Conservation (phyloP, 2,113 vertebrate genomes). For the Apistogramma diplotaenia region DNA sequence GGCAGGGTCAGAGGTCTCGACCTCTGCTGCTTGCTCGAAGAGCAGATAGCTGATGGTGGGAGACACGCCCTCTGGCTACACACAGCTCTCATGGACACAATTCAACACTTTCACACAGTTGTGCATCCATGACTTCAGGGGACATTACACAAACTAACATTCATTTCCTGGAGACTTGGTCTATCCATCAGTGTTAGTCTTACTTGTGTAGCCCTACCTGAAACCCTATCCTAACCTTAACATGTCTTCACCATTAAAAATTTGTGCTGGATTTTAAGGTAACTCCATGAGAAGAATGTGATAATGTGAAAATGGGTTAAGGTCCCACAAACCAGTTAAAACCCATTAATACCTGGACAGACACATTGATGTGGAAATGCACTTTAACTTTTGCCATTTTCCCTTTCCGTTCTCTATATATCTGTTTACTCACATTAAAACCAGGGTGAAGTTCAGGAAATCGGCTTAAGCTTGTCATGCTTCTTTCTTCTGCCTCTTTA, state of each 20-base stretch:
- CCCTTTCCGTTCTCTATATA: not conserved
- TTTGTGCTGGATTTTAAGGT: not conserved
- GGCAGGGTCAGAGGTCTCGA: constrained; percentile 58
- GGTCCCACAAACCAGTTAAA: too few relatives aligned
- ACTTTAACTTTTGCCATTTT: constrained; percentile 5
- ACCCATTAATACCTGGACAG: too few relatives aligned
- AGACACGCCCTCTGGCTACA: constrained; percentile 47
- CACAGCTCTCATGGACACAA: constrained; percentile 2
- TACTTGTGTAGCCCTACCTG: not conserved
- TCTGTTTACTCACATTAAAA: not conserved
- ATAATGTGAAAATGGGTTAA: too few relatives aligned
- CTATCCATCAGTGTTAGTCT: not conserved
- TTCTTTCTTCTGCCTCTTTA: not conserved
- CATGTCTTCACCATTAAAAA: not conserved
- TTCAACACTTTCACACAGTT: not conserved
- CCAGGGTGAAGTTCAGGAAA: not conserved
- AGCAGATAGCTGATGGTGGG: constrained; percentile 50
- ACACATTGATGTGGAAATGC: not conserved
- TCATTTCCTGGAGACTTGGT: not conserved
- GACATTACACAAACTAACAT: not conserved
- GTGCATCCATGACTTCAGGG: not conserved
- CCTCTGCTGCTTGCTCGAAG: constrained; percentile 43
- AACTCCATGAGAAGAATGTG: not conserved
- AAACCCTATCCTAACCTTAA: not conserved
- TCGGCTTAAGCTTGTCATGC: not conserved